Percentiles rank a stretch among this genome's conserved stretches.
Evolutionary conservation across 23 tunicate species (phyloP).

Genomic region (Botrylloides violaceus): DNA sequence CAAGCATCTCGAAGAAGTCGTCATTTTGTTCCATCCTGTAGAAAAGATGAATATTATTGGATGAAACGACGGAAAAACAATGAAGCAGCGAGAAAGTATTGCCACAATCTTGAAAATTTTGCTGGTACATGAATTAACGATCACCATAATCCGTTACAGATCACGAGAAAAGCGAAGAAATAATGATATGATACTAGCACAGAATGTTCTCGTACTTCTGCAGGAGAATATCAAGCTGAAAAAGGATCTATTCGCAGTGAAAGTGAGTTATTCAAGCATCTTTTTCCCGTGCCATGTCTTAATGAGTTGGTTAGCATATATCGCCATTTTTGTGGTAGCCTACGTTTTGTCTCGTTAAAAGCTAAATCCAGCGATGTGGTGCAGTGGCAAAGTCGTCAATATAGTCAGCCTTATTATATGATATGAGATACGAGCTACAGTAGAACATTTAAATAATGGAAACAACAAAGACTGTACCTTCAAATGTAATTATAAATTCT

Average conservation of each 20-base stretch:
- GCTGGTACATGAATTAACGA: background rate
- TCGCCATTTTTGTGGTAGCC: too few relatives aligned
- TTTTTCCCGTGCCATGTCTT: too few relatives aligned
- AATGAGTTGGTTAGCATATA: too few relatives aligned
- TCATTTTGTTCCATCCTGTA: slow-evolving; percentile 77
- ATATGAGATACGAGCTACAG: too few relatives aligned
- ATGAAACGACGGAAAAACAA: slow-evolving; percentile 75
- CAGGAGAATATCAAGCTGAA: slow-evolving; percentile 58
- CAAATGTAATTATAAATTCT: too few relatives aligned
- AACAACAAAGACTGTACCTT: too few relatives aligned
- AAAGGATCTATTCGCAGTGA: slow-evolving; percentile 47
- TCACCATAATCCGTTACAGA: background rate
- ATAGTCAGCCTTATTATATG: too few relatives aligned
- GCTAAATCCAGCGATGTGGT: too few relatives aligned
- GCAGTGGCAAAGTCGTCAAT: too few relatives aligned
- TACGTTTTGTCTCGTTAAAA: too few relatives aligned
- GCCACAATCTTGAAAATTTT: background rate
- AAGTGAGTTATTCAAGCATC: slow-evolving; percentile 33
- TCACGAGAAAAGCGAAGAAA: slow-evolving; percentile 82
- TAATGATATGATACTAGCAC: slow-evolving; percentile 67
- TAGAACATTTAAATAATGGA: too few relatives aligned
- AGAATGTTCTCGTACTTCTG: slow-evolving; percentile 54
- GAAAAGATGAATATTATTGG: slow-evolving; percentile 94
- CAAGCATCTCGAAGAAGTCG: slow-evolving; percentile 43
- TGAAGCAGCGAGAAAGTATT: slow-evolving; percentile 82